phyloP scores from a whole-genome alignment of 2,113 vertebrate genomes.

The Malurus cyaneus region DNA sequence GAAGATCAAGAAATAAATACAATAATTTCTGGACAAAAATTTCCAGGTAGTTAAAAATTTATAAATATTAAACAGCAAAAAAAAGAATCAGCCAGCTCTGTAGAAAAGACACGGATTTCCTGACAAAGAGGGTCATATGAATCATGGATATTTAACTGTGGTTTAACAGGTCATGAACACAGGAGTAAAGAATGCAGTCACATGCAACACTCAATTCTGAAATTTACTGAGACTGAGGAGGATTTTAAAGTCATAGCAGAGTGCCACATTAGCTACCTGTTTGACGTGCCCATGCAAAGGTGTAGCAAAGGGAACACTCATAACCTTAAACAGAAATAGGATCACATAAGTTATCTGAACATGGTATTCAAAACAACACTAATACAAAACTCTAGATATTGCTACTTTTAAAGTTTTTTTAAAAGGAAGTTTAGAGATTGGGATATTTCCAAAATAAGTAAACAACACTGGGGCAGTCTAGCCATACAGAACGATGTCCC shows the following conservation, averaged over 20 bases:
- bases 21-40: background rate
- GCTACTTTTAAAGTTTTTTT: background rate
- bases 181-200: background rate
- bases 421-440: background rate
- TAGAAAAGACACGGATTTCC: background rate
- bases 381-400: background rate
- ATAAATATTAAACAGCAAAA: background rate
- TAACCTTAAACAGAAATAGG: background rate
- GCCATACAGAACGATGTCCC: rapidly evolving
- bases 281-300: background rate
- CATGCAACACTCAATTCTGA: background rate
- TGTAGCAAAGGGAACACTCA: background rate
- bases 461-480: background rate
- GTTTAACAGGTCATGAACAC: background rate
- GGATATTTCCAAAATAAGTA: background rate
- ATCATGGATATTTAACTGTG: background rate
- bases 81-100: background rate
- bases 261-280: background rate
- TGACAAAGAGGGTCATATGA: background rate
- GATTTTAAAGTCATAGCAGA: background rate
- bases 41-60: background rate
- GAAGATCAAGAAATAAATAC: background rate
- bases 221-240: background rate
- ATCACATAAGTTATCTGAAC: background rate
- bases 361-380: background rate